Evolutionary conservation across 2,888 invertebrate species (phyloP).

Genomic region (Chloroclysta siterata): DNA sequence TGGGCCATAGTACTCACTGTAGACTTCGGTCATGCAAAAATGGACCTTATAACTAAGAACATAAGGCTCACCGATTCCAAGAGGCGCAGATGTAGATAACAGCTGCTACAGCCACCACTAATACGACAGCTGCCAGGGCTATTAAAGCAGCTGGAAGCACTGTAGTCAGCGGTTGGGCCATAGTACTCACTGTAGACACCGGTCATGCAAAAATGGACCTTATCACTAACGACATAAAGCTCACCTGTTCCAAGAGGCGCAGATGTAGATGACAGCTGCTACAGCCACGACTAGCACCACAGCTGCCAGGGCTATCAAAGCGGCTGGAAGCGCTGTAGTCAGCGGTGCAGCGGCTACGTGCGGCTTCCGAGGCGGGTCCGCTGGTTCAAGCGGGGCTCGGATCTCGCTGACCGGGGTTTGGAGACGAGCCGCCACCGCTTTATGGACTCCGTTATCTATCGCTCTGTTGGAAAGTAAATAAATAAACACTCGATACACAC

Average conservation of each 20-base stretch:
- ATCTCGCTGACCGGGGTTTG: slow-evolving; percentile 86
- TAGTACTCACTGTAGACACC: too few species aligned
- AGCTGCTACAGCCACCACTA: slow-evolving; percentile 93
- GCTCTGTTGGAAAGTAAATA: slow-evolving; percentile 51
- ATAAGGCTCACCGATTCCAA: slow-evolving; percentile 91
- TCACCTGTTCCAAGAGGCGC: slow-evolving; percentile 96
- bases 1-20: too few species aligned
- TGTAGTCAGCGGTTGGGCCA: slow-evolving; percentile 82
- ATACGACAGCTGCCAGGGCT: slow-evolving; percentile 94
- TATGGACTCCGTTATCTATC: slow-evolving; percentile 58
- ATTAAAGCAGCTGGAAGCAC: slow-evolving; percentile 96
- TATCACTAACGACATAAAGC: not conserved
- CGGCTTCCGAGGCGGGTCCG: slow-evolving; percentile 55
- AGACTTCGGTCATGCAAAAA: too few species aligned
- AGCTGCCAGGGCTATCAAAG: slow-evolving; percentile 93
- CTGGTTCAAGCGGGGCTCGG: slow-evolving; percentile 72
- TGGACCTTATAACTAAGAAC: not conserved
- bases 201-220: not conserved
- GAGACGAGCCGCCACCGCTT: slow-evolving; percentile 56
- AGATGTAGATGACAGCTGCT: slow-evolving; percentile 96
- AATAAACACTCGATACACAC: not conserved
- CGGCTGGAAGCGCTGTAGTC: slow-evolving; percentile 92
- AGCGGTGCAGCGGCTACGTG: slow-evolving; percentile 69
- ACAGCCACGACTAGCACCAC: slow-evolving; percentile 95
- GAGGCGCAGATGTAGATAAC: slow-evolving; percentile 97